phyloP scores from a whole-genome alignment of 2,797 vertebrate species.

The Psittacula echo region DNA sequence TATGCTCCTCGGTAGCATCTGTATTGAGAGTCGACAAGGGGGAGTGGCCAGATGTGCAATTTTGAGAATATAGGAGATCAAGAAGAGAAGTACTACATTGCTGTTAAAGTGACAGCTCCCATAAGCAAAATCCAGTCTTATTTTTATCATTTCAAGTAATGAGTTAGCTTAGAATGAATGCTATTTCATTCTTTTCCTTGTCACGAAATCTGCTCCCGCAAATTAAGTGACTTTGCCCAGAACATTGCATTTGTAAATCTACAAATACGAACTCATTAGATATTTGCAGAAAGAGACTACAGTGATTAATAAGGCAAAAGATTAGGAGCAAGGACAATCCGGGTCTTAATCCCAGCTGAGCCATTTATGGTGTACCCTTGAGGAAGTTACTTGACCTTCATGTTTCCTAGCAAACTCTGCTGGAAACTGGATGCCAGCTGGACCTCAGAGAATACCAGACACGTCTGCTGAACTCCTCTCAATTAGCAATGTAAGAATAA shows the following conservation, averaged over 20 bases:
- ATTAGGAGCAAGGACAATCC: constrained; percentile 52
- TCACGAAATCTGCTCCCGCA: neutral
- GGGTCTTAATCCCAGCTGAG: constrained; percentile 59
- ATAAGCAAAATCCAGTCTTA: neutral
- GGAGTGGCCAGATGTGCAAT: neutral
- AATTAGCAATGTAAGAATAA: constrained; percentile 28
- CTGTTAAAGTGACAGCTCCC: neutral
- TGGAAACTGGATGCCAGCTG: constrained; percentile 59
- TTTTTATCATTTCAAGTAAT: neutral
- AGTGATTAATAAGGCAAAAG: constrained; percentile 46
- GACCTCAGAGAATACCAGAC: constrained; percentile 34
- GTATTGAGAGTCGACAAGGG: neutral
- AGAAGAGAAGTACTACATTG: neutral
- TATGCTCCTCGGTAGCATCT: neutral
- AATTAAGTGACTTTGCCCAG: neutral
- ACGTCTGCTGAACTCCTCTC: neutral
- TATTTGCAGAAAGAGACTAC: constrained; percentile 19
- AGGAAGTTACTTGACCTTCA: constrained; percentile 65
- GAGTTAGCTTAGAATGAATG: neutral
- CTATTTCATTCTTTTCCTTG: neutral
- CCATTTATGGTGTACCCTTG: constrained; percentile 58
- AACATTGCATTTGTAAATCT: neutral
- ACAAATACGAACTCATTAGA: neutral
- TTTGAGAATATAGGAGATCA: neutral
- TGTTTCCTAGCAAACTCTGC: constrained; percentile 39